Evolutionary conservation across 2,888 invertebrate genomes (phyloP).

Genomic region (Tetranychus truncatus): DNA sequence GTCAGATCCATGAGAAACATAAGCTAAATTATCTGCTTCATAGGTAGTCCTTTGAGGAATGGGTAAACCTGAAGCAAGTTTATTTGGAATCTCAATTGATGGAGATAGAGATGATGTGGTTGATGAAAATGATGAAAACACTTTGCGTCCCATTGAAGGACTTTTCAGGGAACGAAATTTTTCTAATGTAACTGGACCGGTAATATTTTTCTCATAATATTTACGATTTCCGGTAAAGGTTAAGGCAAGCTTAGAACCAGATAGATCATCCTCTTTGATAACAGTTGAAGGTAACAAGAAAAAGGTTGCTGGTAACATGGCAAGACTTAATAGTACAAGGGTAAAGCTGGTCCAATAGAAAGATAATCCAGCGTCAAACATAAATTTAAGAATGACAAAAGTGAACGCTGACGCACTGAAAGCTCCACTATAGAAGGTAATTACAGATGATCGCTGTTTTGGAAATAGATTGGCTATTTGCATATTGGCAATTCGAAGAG

Average conservation of each 20-base stretch:
- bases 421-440: conserved; percentile 27
- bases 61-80: background rate
- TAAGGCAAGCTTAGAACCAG: background rate
- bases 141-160: background rate
- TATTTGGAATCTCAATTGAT: background rate
- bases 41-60: background rate
- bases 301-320: conserved; percentile 26
- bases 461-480: conserved; percentile 27
- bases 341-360: conserved; percentile 24
- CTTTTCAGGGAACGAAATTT: conserved; percentile 10
- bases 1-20: background rate
- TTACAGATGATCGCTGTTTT: conserved; percentile 24
- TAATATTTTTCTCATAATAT: conserved; percentile 17
- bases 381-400: conserved; percentile 26
- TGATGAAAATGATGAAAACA: background rate
- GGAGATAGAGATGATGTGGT: background rate
- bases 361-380: conserved; percentile 23
- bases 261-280: conserved; percentile 17
- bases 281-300: conserved; percentile 24
- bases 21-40: background rate
- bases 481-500: conserved; percentile 27
- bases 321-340: conserved; percentile 23
- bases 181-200: conserved; percentile 16
- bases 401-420: conserved; percentile 26
- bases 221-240: conserved; percentile 10